Evolutionary conservation across 2,113 vertebrate genomes (phyloP).

Genomic region (Elephas maximus): DNA sequence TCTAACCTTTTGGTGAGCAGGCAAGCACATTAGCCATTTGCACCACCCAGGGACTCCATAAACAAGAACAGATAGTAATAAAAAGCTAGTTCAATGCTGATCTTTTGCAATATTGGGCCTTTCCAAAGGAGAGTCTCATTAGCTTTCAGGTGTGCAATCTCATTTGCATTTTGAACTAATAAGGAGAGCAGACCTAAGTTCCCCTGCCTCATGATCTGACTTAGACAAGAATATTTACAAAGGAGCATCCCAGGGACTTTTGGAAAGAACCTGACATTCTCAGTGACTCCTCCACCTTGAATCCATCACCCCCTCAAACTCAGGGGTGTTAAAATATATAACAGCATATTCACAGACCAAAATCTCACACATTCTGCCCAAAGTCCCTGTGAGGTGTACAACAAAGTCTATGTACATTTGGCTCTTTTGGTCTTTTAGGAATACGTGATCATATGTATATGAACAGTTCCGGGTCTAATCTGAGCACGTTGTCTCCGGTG

Average conservation of each 20-base stretch:
- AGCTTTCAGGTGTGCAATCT: background rate
- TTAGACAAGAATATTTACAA: background rate
- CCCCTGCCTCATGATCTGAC: background rate
- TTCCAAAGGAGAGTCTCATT: background rate
- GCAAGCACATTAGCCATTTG: background rate
- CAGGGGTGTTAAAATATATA: background rate
- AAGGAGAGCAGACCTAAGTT: constrained; percentile 19
- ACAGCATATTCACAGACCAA: background rate
- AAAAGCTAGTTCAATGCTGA: background rate
- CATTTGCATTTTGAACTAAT: background rate
- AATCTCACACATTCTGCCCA: background rate
- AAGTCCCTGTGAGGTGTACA: background rate
- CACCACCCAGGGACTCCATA: background rate
- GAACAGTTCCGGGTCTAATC: constrained; percentile 54
- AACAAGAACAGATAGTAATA: background rate
- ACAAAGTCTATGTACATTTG: background rate
- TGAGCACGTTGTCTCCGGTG: constrained; percentile 60
- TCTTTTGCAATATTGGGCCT: background rate
- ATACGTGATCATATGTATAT: background rate
- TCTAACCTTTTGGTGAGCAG: background rate
- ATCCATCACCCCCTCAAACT: background rate
- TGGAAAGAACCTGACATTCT: constrained; percentile 49
- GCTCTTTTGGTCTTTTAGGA: background rate
- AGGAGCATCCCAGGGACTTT: background rate
- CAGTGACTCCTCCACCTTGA: background rate